These are phyloP conservation scores for Portevinia maculata DNA, from an alignment of 2,888 invertebrate species.

Conservation along the genomic window DNA sequence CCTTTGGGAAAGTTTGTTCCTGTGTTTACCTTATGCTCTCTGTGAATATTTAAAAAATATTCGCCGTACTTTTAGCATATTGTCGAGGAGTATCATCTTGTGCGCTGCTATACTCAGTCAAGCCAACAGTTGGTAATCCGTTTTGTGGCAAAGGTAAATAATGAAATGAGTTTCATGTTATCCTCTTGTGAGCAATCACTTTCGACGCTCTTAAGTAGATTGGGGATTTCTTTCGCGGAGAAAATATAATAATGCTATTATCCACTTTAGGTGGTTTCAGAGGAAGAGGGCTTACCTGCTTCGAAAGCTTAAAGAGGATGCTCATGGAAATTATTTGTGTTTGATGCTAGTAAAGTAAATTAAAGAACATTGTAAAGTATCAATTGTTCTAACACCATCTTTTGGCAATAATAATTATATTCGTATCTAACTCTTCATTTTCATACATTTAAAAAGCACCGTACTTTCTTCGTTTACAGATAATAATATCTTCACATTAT, in stretches of 20 bases:
- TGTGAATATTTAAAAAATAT: constrained; percentile 71
- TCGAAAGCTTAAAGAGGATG: no score
- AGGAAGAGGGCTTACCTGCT: constrained; percentile 48
- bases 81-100: constrained; percentile 43
- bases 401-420: no score
- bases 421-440: no score
- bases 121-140: constrained; percentile 74
- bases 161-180: constrained; percentile 74
- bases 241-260: constrained; percentile 69
- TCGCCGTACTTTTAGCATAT: constrained; percentile 13
- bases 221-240: constrained; percentile 67
- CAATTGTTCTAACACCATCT: no score
- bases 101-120: constrained; percentile 39
- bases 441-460: no score
- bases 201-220: constrained; percentile 73
- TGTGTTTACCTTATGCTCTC: constrained; percentile 74
- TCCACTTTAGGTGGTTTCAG: constrained; percentile 52
- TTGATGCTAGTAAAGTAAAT: no score
- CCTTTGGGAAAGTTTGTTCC: constrained; percentile 69
- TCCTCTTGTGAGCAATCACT: constrained; percentile 75
- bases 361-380: no score
- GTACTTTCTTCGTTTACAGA: no score
- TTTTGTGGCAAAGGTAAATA: constrained; percentile 74
- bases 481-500: neutral
- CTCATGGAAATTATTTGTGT: no score